Base-by-base conservation (phyloP, 2,888 invertebrate species). In the Sussaba pulchella region DNA sequence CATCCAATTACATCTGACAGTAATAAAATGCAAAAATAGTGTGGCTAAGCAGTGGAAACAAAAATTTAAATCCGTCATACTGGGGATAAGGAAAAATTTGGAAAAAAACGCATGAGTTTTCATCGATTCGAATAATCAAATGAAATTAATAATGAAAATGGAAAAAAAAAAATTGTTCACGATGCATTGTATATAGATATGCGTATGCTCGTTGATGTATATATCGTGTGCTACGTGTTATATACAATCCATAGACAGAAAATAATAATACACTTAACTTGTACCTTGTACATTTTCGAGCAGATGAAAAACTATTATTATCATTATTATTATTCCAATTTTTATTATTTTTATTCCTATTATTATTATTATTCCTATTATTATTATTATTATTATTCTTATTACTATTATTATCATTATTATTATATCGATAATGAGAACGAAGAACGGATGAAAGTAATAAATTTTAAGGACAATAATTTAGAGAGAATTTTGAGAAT, bases 391-490 rank as follows among this genome's bases (percentile, higher is more conserved):
- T 31, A 31, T 57, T 31, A 64, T 41, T 61, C 19, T 61, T 43
- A 61, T 36, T 59, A 69, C 61, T 69, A 69, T 75, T 39, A 59
- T 63, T 63, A 43, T 26, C n/a, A 89, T 89, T 90, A 89, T 73
- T 74, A 72, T 86, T 84, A 85, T 87, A 86, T 85, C 82, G 91
- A 91, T 90, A 91, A 91, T 91, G 91, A 91, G 72, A 31, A 66
- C 86, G 64, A 77, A 77, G 85, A 70, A 81, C 50, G 45, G 87
- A 84, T 85, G 86, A 89, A 90, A 89, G 86, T 88, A 86, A 85
- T 87, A 88, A 80, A 83, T 87, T 87, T 9, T 87, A 88, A 88
- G 82, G 87, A 88, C 89, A 89, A 91, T 90, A 89, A 89, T 76
- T 54, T 78, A 80, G n/a, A 73, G 24, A 57, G 14, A 47, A 61